Percentiles rank a stretch among this genome's conserved stretches.
phyloP scores from a whole-genome alignment of 2,888 invertebrate species.

The Limnephilus rhombicus region DNA sequence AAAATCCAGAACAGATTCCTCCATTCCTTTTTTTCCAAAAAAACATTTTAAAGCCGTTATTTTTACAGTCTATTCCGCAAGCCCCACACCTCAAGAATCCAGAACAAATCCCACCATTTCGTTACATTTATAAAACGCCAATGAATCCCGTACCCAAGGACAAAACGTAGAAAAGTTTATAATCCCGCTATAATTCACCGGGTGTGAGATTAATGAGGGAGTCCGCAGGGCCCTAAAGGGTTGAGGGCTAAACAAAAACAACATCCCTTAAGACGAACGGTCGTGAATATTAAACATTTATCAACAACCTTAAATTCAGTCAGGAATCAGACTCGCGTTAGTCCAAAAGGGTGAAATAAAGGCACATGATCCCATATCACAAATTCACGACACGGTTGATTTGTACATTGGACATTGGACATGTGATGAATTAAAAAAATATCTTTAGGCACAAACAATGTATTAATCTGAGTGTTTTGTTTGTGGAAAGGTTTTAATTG shows the following conservation, averaged over 20 bases:
- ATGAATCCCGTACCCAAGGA: background rate
- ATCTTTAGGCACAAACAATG: background rate
- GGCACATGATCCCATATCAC: background rate
- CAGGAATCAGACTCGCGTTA: background rate
- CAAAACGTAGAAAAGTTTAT: background rate
- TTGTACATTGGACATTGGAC: background rate
- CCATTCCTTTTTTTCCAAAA: background rate
- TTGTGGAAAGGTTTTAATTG: background rate
- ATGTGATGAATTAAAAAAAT: background rate
- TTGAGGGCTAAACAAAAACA: constrained; percentile 37
- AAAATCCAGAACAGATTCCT: too few relatives aligned
- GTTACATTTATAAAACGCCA: background rate
- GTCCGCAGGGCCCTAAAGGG: background rate
- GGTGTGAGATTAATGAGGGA: background rate
- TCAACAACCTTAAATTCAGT: constrained; percentile 25
- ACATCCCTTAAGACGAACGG: constrained; percentile 37
- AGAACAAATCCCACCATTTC: background rate
- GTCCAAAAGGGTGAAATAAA: background rate
- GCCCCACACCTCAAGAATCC: background rate
- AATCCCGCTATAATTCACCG: constrained; percentile 1
- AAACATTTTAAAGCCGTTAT: background rate
- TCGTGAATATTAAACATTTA: constrained; percentile 45
- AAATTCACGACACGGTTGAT: background rate
- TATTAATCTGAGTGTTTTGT: background rate
- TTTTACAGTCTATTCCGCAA: background rate